Evolutionary conservation across 2,888 invertebrate genomes (phyloP), one percentile per base, ranked within the genome.

Genomic region (Campopleginae sp.): DNA sequence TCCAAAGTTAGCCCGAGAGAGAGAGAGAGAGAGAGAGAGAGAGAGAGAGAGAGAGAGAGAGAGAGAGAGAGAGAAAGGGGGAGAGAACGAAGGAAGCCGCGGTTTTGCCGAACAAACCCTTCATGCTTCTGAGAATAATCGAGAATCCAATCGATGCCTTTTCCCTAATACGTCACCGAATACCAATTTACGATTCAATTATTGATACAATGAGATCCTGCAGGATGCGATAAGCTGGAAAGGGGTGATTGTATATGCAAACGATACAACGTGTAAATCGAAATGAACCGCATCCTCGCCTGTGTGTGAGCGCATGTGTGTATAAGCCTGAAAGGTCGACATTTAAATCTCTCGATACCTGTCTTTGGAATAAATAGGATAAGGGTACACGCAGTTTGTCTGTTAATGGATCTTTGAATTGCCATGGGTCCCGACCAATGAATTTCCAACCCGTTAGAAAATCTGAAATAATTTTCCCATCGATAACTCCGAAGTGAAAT

Each of bases 141-240:
- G 58, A 42, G 65, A 80, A 80, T 80, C 80, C 61, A 75, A 80
- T 75, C 79, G 65, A 76, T 82, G 33, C 66, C 71, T 46, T 23
- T 48, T 54, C 17, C 12, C 70, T 12, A 65, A 81, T 75, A 75
- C 68, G 74, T 75, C 61, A 70, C 76, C 42, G 80, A 82, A 82
- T 82, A 85, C 82, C 79, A 85, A 85, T 80, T 79, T 82, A 82
- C 72, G 82, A 82, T 82, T 82, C 84, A 82, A 86, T 82, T 84
- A 86, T 80, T 79, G 82, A 82, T 85, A 68, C 76, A 77, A 68
- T 42, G 77, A 77, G 54, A 68, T 63, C 46, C 48, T n/a, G 33
- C 23, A n/a, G 48, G 38, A 46, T 23, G 38, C 19, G 19, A 19
- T 31, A 75, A 17, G 33, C 33, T 76, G 48, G 48, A 19, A 65